Evolutionary conservation across 2,797 vertebrate genomes (phyloP).

Genomic region (Hypotaenidia okinawae): DNA sequence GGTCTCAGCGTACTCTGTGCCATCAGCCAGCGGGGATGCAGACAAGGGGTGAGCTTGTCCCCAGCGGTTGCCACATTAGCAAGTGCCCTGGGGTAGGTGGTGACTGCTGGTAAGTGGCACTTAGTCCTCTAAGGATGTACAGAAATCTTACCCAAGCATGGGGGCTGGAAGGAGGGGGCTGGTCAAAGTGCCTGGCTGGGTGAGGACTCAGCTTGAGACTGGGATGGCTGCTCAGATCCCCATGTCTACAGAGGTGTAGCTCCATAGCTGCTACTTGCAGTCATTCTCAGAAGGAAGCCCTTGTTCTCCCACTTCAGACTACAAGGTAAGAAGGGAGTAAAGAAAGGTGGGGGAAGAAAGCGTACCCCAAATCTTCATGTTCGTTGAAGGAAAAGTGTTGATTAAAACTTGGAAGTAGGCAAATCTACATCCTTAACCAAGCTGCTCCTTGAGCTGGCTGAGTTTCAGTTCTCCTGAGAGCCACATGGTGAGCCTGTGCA

Average conservation of each 20-base stretch:
- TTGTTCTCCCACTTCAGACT: not conserved
- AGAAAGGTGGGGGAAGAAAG: too few species aligned
- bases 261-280: rapidly evolving
- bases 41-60: rapidly evolving
- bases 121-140: rapidly evolving
- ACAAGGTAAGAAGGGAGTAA: not conserved
- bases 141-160: not conserved
- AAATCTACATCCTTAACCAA: too few species aligned
- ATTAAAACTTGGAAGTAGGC: too few species aligned
- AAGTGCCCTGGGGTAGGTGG: not conserved
- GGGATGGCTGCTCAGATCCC: not conserved
- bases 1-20: rapidly evolving
- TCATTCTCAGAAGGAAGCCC: not conserved
- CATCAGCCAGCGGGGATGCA: not conserved
- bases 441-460: too few species aligned
- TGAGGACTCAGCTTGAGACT: not conserved
- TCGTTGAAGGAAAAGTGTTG: too few species aligned
- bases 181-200: not conserved
- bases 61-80: not conserved
- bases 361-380: too few species aligned
- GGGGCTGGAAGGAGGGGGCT: not conserved
- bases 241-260: rapidly evolving
- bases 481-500: too few species aligned
- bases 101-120: not conserved
- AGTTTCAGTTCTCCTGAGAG: too few species aligned